Percentiles rank a stretch among this genome's conserved stretches.
These are phyloP conservation scores for Merops nubicus DNA, from an alignment of 2,113 vertebrate species.

Conservation along the genomic window DNA sequence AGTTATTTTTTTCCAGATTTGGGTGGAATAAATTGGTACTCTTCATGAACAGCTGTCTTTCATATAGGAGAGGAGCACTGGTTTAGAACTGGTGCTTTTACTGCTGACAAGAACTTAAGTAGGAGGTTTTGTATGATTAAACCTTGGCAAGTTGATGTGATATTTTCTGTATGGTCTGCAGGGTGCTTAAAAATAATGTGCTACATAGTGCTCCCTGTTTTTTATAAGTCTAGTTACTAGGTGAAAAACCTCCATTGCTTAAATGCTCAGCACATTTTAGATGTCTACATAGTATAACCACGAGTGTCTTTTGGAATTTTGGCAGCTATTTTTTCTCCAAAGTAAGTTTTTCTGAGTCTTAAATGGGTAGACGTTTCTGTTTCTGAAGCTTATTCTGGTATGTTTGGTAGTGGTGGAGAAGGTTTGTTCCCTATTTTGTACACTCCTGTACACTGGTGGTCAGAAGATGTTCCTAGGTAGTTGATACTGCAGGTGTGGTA, in stretches of 20 bases:
- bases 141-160: background rate
- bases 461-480: background rate
- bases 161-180: background rate
- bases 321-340: background rate
- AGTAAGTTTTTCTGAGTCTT: background rate
- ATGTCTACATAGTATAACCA: background rate
- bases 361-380: background rate
- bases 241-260: background rate
- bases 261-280: background rate
- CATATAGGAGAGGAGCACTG: background rate
- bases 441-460: background rate
- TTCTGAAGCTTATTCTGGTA: background rate
- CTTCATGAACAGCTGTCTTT: background rate
- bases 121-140: slow-evolving; percentile 13
- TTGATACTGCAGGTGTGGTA: background rate
- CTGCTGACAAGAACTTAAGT: background rate
- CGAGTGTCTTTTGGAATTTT: background rate
- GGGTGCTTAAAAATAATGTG: background rate
- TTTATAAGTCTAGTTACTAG: background rate
- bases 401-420: background rate
- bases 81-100: background rate
- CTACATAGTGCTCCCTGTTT: background rate
- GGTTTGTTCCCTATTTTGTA: background rate
- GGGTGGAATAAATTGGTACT: background rate
- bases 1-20: background rate